Evolutionary conservation across 2,888 invertebrate genomes (phyloP), one percentile per base, ranked within the genome.

Genomic region (Drosophila subsilvestris): DNA sequence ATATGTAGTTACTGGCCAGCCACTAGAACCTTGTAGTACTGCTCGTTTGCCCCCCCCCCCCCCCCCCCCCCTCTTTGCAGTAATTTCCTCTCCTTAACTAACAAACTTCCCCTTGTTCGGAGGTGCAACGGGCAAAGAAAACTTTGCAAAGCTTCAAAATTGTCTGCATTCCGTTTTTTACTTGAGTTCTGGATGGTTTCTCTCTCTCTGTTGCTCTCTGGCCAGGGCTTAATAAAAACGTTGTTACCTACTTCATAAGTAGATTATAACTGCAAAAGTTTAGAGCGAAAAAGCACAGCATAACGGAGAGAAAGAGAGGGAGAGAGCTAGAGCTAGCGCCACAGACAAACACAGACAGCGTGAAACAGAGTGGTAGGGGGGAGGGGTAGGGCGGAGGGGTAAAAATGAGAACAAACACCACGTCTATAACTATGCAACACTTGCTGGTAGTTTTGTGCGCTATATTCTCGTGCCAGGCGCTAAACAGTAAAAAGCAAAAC

Each of bases 261-360:
- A 80, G 84, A 86, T 83, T 88, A 88, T 75, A 73, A 78, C 54
- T 71, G 72, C 54, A 65, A 87, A 85, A 86, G 71, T 82, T 79
- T 68, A 32, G 54, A 70, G 55, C 45, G 66, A 74, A 60, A 56
- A 12, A 49, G n/a, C 42, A 29, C 44, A 56, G 45, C 54, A 17
- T 27, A 22, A 12, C 43, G 14, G 4, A 18, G 20, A 45, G 29
- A 45, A 27, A 3, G 47, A 32, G 14, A 8, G 7, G 20, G 32
- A 32, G 27, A 43, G 27, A 20, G 6, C 3, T 10, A 44, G 47
- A 2, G 0, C 6, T 4, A 32, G 32, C 4, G 50, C 14, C 27
- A 53, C 51, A 20, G 27, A 60, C 27, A 51, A 10, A 14, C 43
- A 37, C 42, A 37, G 25, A 47, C 18, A 17, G 45, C 7, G 51